Base-by-base conservation (phyloP, 2,888 invertebrate species). In the Drosophila phalerata region DNA sequence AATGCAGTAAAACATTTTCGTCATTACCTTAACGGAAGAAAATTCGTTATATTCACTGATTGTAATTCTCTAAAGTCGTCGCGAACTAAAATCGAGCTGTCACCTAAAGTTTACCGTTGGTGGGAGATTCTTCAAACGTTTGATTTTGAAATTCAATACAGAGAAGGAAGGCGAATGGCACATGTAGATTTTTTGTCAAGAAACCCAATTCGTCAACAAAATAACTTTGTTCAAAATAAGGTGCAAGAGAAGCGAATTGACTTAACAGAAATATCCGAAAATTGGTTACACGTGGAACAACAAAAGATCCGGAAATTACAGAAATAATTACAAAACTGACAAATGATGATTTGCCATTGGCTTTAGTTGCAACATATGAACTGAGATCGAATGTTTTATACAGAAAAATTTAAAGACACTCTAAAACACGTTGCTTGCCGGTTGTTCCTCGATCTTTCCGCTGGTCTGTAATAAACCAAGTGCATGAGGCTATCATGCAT, bases 1-100 rank as follows among this genome's bases (percentile, higher is more conserved):
- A 69, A 70, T 37, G 58, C 69, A 0, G 56, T 72, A 30, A 71
- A 69, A 37, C 62, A 73, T 62, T 78, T 80, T 38, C 58, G 78
- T 9, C 73, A 77, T 60, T 80, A 80, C 53, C 63, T 75, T 63
- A 10, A 15, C 15, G 56, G 56, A 17, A 22, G 45, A 10, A n/a
- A 13, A 25, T 57, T 57, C 15, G 45, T 57, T 25, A 45, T 45
- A 1, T 45, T n/a, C 37, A 57, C 57, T 13, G 57, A 57, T 37
- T 57, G 57, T 63, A 77, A 28, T 40, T 52, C 38, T 6, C n/a
- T 52, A 5, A 40, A 52, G 22, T 13, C 38, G 17, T 52, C 52
- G 6, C 25, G 38, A 3, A 38, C 25, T 3, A 51, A 51, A 22
- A 37, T 51, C n/a, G 25, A 52, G 4, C 11, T 52, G 9, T n/a